Evolutionary conservation across 2,113 vertebrate species (phyloP).

Genomic region (Dasyprocta punctata): DNA sequence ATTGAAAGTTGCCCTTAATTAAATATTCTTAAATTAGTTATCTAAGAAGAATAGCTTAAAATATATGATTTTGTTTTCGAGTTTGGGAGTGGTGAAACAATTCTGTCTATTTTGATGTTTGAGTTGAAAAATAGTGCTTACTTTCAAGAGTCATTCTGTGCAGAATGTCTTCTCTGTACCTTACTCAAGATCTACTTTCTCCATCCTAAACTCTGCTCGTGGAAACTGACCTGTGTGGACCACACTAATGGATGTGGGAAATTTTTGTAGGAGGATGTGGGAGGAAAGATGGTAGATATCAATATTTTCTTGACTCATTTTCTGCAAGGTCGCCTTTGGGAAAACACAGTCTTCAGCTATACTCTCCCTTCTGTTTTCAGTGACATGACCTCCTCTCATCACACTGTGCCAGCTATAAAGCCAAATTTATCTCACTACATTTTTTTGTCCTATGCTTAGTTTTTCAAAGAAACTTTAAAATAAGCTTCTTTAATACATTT

Average conservation of each 20-base stretch:
- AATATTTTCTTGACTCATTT: neutral
- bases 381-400: neutral
- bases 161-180: fast-evolving
- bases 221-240: neutral
- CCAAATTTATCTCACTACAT: neutral
- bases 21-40: neutral
- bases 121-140: too few species aligned
- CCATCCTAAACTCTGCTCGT: neutral
- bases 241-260: neutral
- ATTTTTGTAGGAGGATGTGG: too few species aligned
- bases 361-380: neutral
- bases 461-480: neutral
- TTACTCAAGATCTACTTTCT: neutral
- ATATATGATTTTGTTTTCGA: neutral
- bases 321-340: neutral
- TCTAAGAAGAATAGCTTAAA: neutral
- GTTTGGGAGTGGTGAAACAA: neutral
- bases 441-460: neutral
- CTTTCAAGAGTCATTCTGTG: neutral
- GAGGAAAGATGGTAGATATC: neutral
- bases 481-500: neutral
- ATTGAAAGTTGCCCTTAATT: neutral
- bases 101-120: neutral
- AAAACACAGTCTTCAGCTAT: neutral
- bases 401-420: neutral